Percentiles rank a stretch among this genome's conserved stretches.
These are phyloP conservation scores for Parnassius glacialis DNA, from an alignment of 2,888 invertebrate genomes.

Conservation along the genomic window DNA sequence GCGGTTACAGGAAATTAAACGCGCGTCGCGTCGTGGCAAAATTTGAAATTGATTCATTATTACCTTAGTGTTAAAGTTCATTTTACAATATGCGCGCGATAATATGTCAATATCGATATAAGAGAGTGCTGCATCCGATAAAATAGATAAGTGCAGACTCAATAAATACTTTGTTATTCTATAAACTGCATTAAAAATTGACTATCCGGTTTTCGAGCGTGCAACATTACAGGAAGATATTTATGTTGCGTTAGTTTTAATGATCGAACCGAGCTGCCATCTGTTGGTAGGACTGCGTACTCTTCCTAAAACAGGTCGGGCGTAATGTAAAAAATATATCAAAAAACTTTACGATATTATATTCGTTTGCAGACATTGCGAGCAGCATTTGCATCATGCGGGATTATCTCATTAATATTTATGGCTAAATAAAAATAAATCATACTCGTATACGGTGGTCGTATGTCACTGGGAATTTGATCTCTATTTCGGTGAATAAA, in stretches of 20 bases:
- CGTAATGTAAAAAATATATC: constrained; percentile 31
- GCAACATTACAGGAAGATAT: not conserved
- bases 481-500: constrained; percentile 26
- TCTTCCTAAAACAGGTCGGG: constrained; percentile 2
- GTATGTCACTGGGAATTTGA: constrained; percentile 27
- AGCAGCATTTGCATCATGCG: constrained; percentile 50
- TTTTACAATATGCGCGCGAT: too few relatives aligned
- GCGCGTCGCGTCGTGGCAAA: too few relatives aligned
- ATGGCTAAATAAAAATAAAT: constrained; percentile 55
- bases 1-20: too few relatives aligned
- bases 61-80: too few relatives aligned
- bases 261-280: not conserved
- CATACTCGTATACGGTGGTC: constrained; percentile 42
- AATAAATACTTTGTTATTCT: not conserved
- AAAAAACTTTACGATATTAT: constrained; percentile 45
- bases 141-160: too few relatives aligned
- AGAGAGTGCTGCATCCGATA: too few relatives aligned
- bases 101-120: too few relatives aligned
- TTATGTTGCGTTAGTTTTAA: not conserved
- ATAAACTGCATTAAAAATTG: not conserved
- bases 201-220: not conserved
- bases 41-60: too few relatives aligned
- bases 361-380: constrained; percentile 44
- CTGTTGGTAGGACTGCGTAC: constrained; percentile 4
- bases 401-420: constrained; percentile 56